Percentiles rank a stretch among this genome's conserved stretches.
These are phyloP conservation scores for Pyxicephalus adspersus DNA, from an alignment of 2,113 vertebrate genomes.

Conservation along the genomic window DNA sequence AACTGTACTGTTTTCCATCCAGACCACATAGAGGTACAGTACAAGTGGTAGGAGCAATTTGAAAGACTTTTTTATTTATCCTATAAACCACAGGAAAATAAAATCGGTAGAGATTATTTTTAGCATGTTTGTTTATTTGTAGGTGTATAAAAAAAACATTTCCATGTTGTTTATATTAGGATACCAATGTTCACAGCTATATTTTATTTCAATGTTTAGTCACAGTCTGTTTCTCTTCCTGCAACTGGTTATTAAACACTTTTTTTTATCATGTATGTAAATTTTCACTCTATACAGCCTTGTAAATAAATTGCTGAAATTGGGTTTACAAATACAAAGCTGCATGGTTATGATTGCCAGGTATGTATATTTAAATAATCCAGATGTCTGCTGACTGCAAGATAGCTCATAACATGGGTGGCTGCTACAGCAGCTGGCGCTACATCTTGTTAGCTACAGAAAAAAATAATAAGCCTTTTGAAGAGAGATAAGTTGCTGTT, in stretches of 20 bases:
- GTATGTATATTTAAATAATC: constrained; percentile 4
- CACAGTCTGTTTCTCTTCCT: too few species aligned
- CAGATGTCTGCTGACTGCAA: constrained; percentile 31
- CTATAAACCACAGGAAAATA: too few species aligned
- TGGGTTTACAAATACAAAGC: not conserved
- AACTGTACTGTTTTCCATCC: too few species aligned
- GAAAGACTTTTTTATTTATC: too few species aligned
- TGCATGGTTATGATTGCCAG: not conserved
- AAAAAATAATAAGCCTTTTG: constrained; percentile 32
- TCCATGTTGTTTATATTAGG: too few species aligned
- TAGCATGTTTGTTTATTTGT: too few species aligned
- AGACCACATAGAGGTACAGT: too few species aligned
- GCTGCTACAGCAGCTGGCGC: constrained; percentile 12
- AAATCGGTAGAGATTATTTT: too few species aligned
- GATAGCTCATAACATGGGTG: constrained; percentile 18
- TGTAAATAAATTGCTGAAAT: not conserved
- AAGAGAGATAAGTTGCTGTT: constrained; percentile 29
- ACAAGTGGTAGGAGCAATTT: too few species aligned
- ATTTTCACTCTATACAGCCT: not conserved
- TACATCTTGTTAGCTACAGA: constrained; percentile 12
- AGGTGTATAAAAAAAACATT: too few species aligned
- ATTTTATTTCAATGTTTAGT: too few species aligned
- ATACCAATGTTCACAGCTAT: too few species aligned
- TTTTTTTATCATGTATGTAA: not conserved
- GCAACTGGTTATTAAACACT: not conserved